phyloP scores from a whole-genome alignment of 2,888 invertebrate genomes.

The Abrostola triplasia region DNA sequence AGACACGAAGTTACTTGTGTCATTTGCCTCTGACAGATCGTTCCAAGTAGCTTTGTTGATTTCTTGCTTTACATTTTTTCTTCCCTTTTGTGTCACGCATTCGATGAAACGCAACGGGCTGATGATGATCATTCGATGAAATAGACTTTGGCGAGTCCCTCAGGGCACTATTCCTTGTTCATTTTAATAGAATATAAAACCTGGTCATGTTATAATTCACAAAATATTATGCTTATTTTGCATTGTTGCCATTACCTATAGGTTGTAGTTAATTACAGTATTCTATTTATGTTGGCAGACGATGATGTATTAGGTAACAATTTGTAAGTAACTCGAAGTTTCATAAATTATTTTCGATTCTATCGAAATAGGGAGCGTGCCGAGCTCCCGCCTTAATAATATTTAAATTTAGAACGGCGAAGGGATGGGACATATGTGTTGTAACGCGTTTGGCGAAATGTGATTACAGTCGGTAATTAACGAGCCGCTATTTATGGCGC shows the following conservation, averaged over 20 bases:
- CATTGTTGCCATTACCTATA: conserved; percentile 25
- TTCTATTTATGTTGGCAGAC: conserved; percentile 30
- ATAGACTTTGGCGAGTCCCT: too few species aligned
- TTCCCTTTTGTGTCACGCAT: too few species aligned
- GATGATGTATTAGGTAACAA: conserved; percentile 42
- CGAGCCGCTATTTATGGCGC: conserved; percentile 83
- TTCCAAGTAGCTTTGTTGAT: too few species aligned
- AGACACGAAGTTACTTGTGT: too few species aligned
- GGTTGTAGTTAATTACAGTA: conserved; percentile 35
- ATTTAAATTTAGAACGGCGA: conserved; percentile 87
- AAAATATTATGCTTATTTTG: conserved; percentile 25
- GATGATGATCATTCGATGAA: too few species aligned
- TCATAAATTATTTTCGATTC: conserved; percentile 83
- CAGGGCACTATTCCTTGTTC: too few species aligned
- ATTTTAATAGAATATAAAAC: too few species aligned
- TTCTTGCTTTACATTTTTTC: too few species aligned
- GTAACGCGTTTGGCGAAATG: conserved; percentile 88
- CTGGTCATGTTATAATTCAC: too few species aligned
- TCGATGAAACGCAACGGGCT: too few species aligned
- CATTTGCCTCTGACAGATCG: too few species aligned
- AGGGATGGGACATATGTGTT: conserved; percentile 88
- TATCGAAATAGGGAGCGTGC: conserved; percentile 82
- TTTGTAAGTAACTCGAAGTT: conserved; percentile 66
- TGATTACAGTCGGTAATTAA: conserved; percentile 87
- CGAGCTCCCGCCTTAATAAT: conserved; percentile 83